Evolutionary conservation across 2,888 invertebrate species (phyloP), one percentile per base, ranked within the genome.

Genomic region (Drosophila prolongata): DNA sequence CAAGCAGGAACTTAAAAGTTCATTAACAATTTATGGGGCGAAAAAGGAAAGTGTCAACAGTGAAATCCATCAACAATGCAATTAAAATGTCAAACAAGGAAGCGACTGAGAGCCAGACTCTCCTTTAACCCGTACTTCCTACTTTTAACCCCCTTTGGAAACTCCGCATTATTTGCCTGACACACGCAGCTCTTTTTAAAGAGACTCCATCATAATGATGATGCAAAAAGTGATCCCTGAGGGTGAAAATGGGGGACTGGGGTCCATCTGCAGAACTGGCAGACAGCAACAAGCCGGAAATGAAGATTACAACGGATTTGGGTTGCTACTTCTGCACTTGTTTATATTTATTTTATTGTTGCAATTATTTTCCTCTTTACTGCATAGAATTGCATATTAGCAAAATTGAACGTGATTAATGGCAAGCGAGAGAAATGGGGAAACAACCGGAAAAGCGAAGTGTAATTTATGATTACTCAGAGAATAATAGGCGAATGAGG

Each of bases 31-130:
- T 77, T 61, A 85, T 76, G 69, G 10, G 55, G 60, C n/a, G 37
- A 70, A 78, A 78, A 76, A 70, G 68, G 82, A 82, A 77, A 87
- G 88, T 85, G 86, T 85, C 80, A 86, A 87, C 88, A 77, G 60
- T 60, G 65, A 76, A 84, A 78, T 87, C 68, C 81, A 83, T 84
- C 81, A 81, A 71, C 79, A 79, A 71, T 75, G 79, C 84, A 86
- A 89, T 87, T 86, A 84, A 78, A 84, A 76, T 79, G 78, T 87
- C 87, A 78, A 76, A 69, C 49, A 69, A 54, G 43, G 56, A 49
- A 79, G 62, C 46, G 58, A 75, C 56, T 42, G 65, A 59, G 35
- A n/a, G 58, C 8, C 27, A 30, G 46, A 10, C 49, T 53, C n/a
- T 34, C 14, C 43, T 27, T 57, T 19, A 30, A 52, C 19, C 50